These are phyloP conservation scores for Carassius auratus DNA, from an alignment of 2,113 vertebrate species.

Conservation along the genomic window DNA sequence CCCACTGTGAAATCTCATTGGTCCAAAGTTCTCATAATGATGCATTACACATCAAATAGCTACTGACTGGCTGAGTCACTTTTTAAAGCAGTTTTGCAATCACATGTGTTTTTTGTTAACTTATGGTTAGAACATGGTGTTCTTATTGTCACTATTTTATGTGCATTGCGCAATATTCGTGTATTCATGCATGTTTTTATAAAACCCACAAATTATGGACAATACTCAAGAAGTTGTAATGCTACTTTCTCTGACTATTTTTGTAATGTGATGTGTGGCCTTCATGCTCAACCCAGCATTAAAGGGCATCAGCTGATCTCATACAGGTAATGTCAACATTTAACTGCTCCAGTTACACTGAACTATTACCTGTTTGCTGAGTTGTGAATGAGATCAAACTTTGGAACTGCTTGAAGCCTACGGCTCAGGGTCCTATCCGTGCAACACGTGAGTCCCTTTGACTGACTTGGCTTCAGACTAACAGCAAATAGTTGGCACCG, in stretches of 20 bases:
- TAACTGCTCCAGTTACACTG: neutral
- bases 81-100: neutral
- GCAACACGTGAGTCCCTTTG: neutral
- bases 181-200: neutral
- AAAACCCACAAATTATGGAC: neutral
- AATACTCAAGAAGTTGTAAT: neutral
- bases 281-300: neutral
- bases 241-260: neutral
- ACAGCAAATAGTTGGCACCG: neutral
- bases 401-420: neutral
- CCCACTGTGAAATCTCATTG: neutral
- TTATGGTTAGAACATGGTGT: neutral
- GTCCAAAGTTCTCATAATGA: neutral
- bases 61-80: neutral
- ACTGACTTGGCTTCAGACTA: neutral
- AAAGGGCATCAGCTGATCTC: neutral
- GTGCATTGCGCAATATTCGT: neutral
- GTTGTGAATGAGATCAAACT: neutral
- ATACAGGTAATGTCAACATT: constrained; percentile 11
- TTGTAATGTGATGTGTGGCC: neutral
- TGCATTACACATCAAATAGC: neutral
- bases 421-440: neutral
- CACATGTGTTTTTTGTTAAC: neutral
- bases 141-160: neutral
- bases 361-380: neutral